A percentile compares a stretch with the other conserved stretches of the same genome.
Conservation (phyloP, 2,888 invertebrate species). For the Laothoe populi region DNA sequence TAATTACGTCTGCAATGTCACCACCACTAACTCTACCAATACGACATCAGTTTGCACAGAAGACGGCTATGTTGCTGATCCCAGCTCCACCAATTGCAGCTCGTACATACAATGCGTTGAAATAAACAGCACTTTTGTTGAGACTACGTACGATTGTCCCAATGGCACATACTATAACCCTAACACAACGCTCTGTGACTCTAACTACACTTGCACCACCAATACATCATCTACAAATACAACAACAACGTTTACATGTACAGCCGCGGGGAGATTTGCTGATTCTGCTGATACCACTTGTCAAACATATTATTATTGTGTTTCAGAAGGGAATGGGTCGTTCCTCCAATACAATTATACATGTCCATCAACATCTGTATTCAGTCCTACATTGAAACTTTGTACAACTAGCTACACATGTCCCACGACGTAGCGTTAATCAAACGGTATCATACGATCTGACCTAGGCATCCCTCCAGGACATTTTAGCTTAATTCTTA, state of each 20-base stretch:
- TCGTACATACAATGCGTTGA: constrained; percentile 66
- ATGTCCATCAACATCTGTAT: constrained; percentile 71
- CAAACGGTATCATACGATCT: constrained; percentile 6
- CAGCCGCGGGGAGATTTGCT: constrained; percentile 67
- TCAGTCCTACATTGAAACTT: constrained; percentile 59
- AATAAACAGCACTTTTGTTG: constrained; percentile 55
- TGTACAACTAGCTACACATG: constrained; percentile 73
- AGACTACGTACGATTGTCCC: constrained; percentile 62
- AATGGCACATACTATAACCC: constrained; percentile 61
- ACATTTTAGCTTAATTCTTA: not conserved
- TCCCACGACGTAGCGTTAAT: constrained; percentile 40
- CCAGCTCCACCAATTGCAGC: constrained; percentile 60
- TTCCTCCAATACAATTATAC: constrained; percentile 63
- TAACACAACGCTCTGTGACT: constrained; percentile 64
- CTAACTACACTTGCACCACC: constrained; percentile 57
- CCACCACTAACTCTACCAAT: constrained; percentile 39
- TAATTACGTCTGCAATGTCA: constrained; percentile 61
- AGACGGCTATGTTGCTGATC: constrained; percentile 64
- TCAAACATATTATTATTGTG: constrained; percentile 70
- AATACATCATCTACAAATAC: constrained; percentile 28
- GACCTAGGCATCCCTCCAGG: constrained; percentile 2
- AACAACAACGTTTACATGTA: constrained; percentile 55
- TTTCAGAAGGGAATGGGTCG: constrained; percentile 51
- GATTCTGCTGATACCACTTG: constrained; percentile 69
- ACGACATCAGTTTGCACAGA: constrained; percentile 56